phyloP scores from a whole-genome alignment of 2,888 invertebrate genomes.

The Silvanus unidentatus region DNA sequence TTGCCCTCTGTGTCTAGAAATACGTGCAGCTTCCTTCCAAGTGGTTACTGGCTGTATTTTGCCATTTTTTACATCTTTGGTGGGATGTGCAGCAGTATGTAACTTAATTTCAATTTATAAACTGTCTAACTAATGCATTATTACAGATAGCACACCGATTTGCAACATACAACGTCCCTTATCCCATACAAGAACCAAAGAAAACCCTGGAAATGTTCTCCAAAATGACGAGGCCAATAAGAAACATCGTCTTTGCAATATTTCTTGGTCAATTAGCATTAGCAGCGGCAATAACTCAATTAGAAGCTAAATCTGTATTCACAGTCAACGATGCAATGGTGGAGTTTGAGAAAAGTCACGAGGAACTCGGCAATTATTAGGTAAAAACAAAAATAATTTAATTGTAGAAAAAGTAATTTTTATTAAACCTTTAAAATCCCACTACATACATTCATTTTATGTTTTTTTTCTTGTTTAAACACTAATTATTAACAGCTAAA shows the following conservation, averaged over 20 bases:
- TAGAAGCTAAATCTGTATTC: slow-evolving; percentile 52
- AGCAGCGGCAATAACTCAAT: slow-evolving; percentile 56
- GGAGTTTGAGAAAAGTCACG: background rate
- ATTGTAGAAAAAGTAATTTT: slow-evolving; percentile 26
- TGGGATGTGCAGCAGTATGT: slow-evolving; percentile 56
- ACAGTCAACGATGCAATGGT: slow-evolving; percentile 44
- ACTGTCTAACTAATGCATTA: slow-evolving; percentile 14
- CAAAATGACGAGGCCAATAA: slow-evolving; percentile 52
- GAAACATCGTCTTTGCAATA: slow-evolving; percentile 48
- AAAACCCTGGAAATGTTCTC: slow-evolving; percentile 51
- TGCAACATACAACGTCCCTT: slow-evolving; percentile 58
- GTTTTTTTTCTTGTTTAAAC: slow-evolving; percentile 20
- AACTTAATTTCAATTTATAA: slow-evolving; percentile 3
- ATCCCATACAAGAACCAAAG: slow-evolving; percentile 52
- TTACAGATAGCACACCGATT: slow-evolving; percentile 59
- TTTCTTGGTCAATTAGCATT: slow-evolving; percentile 50
- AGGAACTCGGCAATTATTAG: background rate
- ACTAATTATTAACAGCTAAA: slow-evolving; percentile 22
- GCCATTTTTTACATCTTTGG: slow-evolving; percentile 57
- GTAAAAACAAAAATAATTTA: background rate
- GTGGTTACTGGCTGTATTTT: slow-evolving; percentile 50
- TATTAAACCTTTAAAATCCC: slow-evolving; percentile 37
- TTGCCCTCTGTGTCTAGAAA: slow-evolving; percentile 63
- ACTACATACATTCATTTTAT: slow-evolving; percentile 32
- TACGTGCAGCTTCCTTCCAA: slow-evolving; percentile 55